Conservation (phyloP, 1,140 invertebrate genomes). For the Coptotermes formosanus region DNA sequence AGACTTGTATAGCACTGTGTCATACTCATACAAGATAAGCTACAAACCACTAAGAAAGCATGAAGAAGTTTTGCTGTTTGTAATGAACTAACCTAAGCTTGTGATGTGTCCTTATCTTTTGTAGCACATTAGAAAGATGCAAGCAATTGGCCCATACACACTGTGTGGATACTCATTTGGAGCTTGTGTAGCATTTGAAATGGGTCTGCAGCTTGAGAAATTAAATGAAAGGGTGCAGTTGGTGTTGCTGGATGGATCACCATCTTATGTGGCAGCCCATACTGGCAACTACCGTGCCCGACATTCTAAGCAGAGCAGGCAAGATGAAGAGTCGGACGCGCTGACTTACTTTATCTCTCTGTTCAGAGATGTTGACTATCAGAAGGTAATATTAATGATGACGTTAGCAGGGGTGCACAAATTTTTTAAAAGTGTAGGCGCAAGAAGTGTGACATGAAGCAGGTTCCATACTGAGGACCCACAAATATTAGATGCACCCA, state of each 20-base stretch:
- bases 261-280: slow-evolving; percentile 81
- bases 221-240: slow-evolving; percentile 61
- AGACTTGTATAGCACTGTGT: no score
- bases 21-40: no score
- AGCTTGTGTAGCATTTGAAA: slow-evolving; percentile 88
- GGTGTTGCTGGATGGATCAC: slow-evolving; percentile 89
- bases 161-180: slow-evolving; percentile 95
- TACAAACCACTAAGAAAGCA: no score
- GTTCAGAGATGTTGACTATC: slow-evolving; percentile 73
- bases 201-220: slow-evolving; percentile 79
- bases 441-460: no score
- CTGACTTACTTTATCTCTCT: slow-evolving; percentile 80
- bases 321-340: slow-evolving; percentile 64
- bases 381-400: slow-evolving; percentile 54
- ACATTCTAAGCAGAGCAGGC: slow-evolving; percentile 46
- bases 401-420: no score
- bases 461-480: no score
- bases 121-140: slow-evolving; percentile 71
- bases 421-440: no score
- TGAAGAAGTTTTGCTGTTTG: no score
- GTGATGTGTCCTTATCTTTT: slow-evolving; percentile 27
- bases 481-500: no score
- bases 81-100: no score
- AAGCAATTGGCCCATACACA: slow-evolving; percentile 79
- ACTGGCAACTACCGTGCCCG: slow-evolving; percentile 62